These are phyloP conservation scores for Muntiacus reevesi DNA, from an alignment of 2,113 vertebrate species.

Conservation along the genomic window DNA sequence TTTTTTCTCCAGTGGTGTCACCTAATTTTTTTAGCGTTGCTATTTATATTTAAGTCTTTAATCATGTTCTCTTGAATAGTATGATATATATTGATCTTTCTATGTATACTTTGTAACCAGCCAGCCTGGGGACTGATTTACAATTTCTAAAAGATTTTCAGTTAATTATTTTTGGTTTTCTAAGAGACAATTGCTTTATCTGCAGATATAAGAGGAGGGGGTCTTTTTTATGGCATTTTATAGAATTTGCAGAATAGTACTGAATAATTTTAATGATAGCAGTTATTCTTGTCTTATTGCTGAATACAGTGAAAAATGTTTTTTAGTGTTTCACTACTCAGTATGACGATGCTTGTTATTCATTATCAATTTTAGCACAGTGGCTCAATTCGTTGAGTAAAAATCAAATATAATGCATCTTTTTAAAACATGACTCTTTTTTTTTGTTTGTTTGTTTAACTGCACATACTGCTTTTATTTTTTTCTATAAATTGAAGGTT, in stretches of 20 bases:
- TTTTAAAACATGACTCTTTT: background rate
- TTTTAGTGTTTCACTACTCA: background rate
- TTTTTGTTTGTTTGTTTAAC: too few species aligned
- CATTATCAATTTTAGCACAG: background rate
- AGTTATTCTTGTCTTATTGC: background rate
- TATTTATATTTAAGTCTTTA: background rate
- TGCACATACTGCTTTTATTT: background rate
- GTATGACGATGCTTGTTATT: background rate
- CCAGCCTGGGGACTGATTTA: background rate
- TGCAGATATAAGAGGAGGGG: background rate
- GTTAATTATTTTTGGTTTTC: background rate
- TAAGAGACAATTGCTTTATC: background rate
- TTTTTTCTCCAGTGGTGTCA: background rate
- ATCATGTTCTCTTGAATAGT: background rate
- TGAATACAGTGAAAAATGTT: background rate
- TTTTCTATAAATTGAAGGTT: background rate
- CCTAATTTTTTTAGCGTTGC: background rate
- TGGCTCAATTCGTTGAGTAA: background rate
- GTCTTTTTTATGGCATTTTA: background rate
- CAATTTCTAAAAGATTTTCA: background rate
- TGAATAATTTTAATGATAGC: background rate
- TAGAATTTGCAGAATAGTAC: background rate
- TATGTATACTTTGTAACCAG: background rate
- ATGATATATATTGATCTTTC: background rate
- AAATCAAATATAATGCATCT: background rate